Percentiles rank a stretch among this genome's conserved stretches.
Conservation (phyloP, 2,113 vertebrate genomes). For the Clupea harengus region DNA sequence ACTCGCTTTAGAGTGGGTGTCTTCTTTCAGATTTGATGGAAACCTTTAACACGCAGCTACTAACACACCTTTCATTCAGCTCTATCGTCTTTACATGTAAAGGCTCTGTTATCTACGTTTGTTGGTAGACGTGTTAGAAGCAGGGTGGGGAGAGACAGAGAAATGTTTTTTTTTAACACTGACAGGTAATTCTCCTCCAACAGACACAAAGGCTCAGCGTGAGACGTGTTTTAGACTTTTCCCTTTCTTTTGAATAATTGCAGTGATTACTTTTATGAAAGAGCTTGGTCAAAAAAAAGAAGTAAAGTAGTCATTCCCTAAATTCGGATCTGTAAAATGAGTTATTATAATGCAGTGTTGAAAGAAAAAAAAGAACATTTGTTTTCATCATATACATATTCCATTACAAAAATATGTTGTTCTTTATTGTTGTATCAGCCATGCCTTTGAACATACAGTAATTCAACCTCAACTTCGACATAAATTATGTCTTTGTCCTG, state of each 20-base stretch:
- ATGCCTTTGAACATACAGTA: no score
- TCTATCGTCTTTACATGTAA: no score
- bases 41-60: conserved; percentile 30
- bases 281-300: neutral
- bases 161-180: neutral
- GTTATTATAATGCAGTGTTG: neutral
- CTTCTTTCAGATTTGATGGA: conserved; percentile 47
- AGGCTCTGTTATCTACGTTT: neutral
- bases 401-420: neutral
- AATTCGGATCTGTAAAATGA: neutral
- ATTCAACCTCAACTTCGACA: no score
- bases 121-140: neutral
- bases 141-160: neutral
- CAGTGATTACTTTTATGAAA: conserved; percentile 1
- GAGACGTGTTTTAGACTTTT: neutral
- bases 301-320: neutral
- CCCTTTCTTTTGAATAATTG: conserved; percentile 11
- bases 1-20: neutral
- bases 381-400: neutral
- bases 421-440: neutral
- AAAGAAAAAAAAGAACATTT: no score
- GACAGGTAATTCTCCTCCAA: neutral
- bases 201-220: neutral
- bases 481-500: no score
- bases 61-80: conserved; percentile 29